Base-by-base conservation (phyloP, 92 coral and sea anemone species). In the Porites rus region DNA sequence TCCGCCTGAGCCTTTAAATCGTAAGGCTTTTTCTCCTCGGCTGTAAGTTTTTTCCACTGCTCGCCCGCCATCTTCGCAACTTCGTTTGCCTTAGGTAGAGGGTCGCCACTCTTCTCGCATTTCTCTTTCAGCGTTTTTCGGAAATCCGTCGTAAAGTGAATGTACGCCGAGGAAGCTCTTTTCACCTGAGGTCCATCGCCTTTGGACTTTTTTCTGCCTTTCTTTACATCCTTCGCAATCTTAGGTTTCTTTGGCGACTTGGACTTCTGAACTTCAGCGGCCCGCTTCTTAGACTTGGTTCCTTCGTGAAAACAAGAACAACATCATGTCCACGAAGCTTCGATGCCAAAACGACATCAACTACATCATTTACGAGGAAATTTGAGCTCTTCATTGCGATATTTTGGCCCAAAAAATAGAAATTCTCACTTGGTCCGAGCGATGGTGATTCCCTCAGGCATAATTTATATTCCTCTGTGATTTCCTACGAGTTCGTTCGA, bases 41-140 rank as follows among this genome's bases (percentile, higher is more conserved):
- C 89, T 19, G 94, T 65, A 80, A 96, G 71, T 76, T 73, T 86
- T 84, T 84, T 93, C 99, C 99, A 96, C 79, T 69, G 84, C 72
- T 86, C 97, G 73, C 99, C 99, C 17, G 95, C 96, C 75, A 88
- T 84, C 93, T 96, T 96, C 76, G 99, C 99, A 46, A 96, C 95
- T 77, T 96, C 99, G 91, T 95, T 95, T 69, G 94, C 98, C 65
- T 95, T 95, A 38, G 97, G 95, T 24, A 95, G 81, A 59, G 93
- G 76, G 22, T 89, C 88, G 71, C 94, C 96, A 65, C 75, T 93
- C 90, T 96, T 91, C 83, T 77, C 86, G 87, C 86, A 65, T 86
- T 96, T 92, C 75, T 65, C 87, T 80, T 85, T 93, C 90, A 93
- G 91, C 79, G 92, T 82, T 58, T 75, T 80, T 20, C 98, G 95